A percentile compares a stretch with the other conserved stretches of the same genome.
Conservation (phyloP, 2,797 vertebrate species). For the Eulemur mongoz region DNA sequence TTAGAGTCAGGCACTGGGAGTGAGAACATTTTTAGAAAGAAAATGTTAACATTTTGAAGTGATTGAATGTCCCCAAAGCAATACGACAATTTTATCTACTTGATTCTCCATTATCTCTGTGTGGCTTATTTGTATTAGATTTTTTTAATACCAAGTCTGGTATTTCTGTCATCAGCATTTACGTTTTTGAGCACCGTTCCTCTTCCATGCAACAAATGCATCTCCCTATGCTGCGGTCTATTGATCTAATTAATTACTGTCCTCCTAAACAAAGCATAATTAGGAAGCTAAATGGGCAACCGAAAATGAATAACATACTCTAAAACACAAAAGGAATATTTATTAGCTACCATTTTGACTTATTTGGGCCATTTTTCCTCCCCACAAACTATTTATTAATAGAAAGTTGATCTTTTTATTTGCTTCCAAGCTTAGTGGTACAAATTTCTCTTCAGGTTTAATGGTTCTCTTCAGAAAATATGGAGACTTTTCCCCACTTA, state of each 20-base stretch:
- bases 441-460: slow-evolving; percentile 22
- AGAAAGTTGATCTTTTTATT: slow-evolving; percentile 44
- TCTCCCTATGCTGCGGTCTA: background rate
- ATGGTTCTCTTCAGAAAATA: slow-evolving; percentile 50
- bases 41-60: slow-evolving; percentile 16
- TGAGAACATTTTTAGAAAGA: slow-evolving; percentile 27
- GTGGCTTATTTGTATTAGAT: background rate
- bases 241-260: background rate
- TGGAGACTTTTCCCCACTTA: background rate
- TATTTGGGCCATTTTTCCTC: slow-evolving; percentile 6
- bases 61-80: background rate
- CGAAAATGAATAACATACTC: background rate
- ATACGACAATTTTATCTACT: background rate
- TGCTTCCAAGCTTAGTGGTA: background rate
- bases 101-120: background rate
- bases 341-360: slow-evolving; percentile 25
- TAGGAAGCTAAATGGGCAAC: background rate
- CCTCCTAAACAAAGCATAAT: slow-evolving; percentile 30
- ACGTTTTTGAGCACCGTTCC: background rate
- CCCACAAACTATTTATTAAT: background rate
- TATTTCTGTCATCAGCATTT: background rate
- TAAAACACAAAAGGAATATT: slow-evolving; percentile 32
- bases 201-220: background rate
- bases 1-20: background rate
- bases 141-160: background rate